Evolutionary conservation across 2,888 invertebrate species (phyloP), one percentile per base, ranked within the genome.

Genomic region (Ichneumoninae sp.): DNA sequence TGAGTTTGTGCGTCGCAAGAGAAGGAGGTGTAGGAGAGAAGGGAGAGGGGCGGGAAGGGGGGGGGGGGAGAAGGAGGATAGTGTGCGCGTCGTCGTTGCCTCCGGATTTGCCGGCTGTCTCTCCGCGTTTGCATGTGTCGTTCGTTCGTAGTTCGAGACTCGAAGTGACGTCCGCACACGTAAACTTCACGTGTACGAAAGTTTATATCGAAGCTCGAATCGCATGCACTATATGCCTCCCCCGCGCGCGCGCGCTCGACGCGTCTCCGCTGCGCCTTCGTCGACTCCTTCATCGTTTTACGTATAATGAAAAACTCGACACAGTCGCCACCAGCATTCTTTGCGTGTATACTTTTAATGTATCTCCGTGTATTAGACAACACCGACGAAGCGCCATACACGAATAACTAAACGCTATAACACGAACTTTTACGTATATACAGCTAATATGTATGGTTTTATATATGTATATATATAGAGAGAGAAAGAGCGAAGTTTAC

Each of bases 121-220:
- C 26, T 22, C 60, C 65, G 36, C 19, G 50, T 70, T 52, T 26
- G 47, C 44, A 68, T 57, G 10, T 16, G 10, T 19, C 50, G 30
- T 52, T 57, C 54, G 22, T 75, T n/a, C 66, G 66, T 50, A 40
- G 57, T 66, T 76, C 33, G 76, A 60, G 77, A 63, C 26, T 60
- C 81, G 69, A 74, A 81, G 78, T 81, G 78, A 85, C 78, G 81
- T 47, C 70, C 74, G 81, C 76, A 73, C 81, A 81, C 84, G 77
- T 81, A 74, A 84, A 78, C 70, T 81, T 84, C 77, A 78, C 84
- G 84, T 85, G 78, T 66, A 78, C 16, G n/a, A 81, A 54, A 69
- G 30, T 65, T 76, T 65, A 76, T 44, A 16, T 69, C 81, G 44
- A 26, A 57, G 8, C 57, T 57, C 57, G 63, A 33, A 63, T 63